A percentile compares a stretch with the other conserved stretches of the same genome.
Evolutionary conservation across 1,140 invertebrate genomes (phyloP).

Genomic region (Philotrypesis tridentata): DNA sequence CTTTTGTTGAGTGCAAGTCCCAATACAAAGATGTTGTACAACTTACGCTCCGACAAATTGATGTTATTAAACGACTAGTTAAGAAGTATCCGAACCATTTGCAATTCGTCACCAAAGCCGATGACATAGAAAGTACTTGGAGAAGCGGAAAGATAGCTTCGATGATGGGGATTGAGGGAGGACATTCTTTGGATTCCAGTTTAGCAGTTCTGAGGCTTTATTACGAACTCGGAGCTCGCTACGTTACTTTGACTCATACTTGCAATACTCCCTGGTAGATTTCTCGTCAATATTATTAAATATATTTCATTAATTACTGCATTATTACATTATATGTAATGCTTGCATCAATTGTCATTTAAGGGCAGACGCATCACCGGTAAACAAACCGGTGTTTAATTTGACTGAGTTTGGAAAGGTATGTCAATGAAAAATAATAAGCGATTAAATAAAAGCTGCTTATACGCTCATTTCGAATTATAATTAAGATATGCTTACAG

Average conservation of each 20-base stretch:
- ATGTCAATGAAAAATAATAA: slow-evolving; percentile 25
- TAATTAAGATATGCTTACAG: background rate
- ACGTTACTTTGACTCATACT: slow-evolving; percentile 83
- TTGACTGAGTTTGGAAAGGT: slow-evolving; percentile 73
- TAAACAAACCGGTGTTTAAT: slow-evolving; percentile 60
- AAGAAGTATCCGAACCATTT: slow-evolving; percentile 77
- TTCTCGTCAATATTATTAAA: background rate
- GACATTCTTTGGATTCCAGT: slow-evolving; percentile 82
- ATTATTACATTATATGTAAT: too few relatives aligned
- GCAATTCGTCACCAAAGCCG: slow-evolving; percentile 74
- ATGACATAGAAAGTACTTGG: slow-evolving; percentile 72
- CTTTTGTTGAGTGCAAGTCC: slow-evolving; percentile 76
- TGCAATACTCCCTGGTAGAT: slow-evolving; percentile 84
- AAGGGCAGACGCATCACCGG: slow-evolving; percentile 69
- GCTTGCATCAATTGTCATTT: slow-evolving; percentile 41
- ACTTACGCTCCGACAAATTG: slow-evolving; percentile 85
- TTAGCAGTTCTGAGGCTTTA: slow-evolving; percentile 81
- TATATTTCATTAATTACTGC: background rate
- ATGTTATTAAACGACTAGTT: slow-evolving; percentile 85
- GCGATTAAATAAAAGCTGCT: too few relatives aligned
- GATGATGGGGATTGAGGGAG: slow-evolving; percentile 84
- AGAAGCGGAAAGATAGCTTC: slow-evolving; percentile 78
- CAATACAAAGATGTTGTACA: slow-evolving; percentile 85
- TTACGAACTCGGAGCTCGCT: slow-evolving; percentile 82
- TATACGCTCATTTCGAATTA: too few relatives aligned